Evolutionary conservation across 2,113 vertebrate species (phyloP).

Genomic region (Tauraco erythrolophus): DNA sequence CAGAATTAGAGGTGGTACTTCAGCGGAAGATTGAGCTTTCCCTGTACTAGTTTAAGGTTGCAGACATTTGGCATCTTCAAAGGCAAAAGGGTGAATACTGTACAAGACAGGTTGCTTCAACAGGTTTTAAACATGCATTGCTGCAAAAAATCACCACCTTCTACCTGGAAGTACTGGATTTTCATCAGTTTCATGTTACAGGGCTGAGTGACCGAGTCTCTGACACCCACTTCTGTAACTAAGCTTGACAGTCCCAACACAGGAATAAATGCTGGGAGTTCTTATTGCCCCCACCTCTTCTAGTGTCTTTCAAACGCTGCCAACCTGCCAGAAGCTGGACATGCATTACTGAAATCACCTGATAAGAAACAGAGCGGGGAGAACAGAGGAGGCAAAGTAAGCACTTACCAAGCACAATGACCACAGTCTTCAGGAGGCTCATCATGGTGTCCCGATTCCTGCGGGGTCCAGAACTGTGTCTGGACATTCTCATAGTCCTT

Average conservation of each 20-base stretch:
- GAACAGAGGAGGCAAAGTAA: background rate
- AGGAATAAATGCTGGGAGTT: background rate
- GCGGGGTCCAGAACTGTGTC: conserved; percentile 94
- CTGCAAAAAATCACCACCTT: background rate
- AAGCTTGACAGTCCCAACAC: background rate
- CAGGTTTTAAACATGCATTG: background rate
- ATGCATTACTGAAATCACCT: background rate
- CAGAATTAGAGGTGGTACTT: background rate
- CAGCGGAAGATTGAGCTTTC: background rate
- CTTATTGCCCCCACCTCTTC: background rate
- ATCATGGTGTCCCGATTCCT: conserved; percentile 99
- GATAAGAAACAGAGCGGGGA: background rate
- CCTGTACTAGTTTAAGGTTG: background rate
- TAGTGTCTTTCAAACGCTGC: background rate
- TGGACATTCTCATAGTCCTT: conserved; percentile 99
- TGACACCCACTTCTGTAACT: background rate
- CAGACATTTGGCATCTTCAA: background rate
- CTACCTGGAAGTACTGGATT: background rate
- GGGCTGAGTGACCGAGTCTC: background rate
- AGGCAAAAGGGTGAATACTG: background rate
- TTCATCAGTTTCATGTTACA: background rate
- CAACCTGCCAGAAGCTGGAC: background rate
- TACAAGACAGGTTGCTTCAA: background rate
- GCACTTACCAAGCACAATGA: conserved; percentile 94
- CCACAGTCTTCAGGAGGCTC: conserved; percentile 98